Evolutionary conservation across 1,140 invertebrate genomes (phyloP), one percentile per base, ranked within the genome.

Genomic region (Brachionus koreanus): DNA sequence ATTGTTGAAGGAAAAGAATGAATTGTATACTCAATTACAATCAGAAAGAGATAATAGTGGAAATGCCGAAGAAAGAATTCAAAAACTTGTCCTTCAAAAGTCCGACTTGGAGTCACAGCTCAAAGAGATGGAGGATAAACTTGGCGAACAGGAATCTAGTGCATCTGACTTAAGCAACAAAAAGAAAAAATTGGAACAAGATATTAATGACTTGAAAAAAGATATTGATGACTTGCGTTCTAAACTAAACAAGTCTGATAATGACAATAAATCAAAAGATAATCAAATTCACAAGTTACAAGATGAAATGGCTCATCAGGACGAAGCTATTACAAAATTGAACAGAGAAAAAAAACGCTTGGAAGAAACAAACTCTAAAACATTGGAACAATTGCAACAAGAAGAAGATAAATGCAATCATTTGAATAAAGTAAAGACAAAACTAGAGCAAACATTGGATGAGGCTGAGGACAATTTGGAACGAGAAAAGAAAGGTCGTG

Each of bases 331-430:
- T 91, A 97, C 98, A 91, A 99, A 98, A 89, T 90, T 99, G 86
- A 97, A 97, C 92, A 98, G 98, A 89, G 97, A 98, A 87, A 98
- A 98, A 93, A 98, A 98, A 90, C 92, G 95, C 86, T 92, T 96
- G 86, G 95, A 97, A 79, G 97, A 99, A 88, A 91, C 92, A 85
- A 95, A 93, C 89, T 95, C 97, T 89, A 98, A 98, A 91, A 95
- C 96, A 82, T 91, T 93, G 85, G 97, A 98, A 88, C 95, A 98
- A 89, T 92, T 99, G 12, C 94, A 97, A 89, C 94, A 94, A 83
- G 94, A 96, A 85, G 97, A 99, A 89, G 97, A 99, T 90, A 99
- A 99, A 90, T 94, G 97, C 86, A 98, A 98, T 90, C 97, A 99
- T 90, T 92, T 98, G 86, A 98, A 95, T 91, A 98, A 98, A 90